Conservation (phyloP, 1,140 invertebrate genomes). For the Neodiprion virginianus region DNA sequence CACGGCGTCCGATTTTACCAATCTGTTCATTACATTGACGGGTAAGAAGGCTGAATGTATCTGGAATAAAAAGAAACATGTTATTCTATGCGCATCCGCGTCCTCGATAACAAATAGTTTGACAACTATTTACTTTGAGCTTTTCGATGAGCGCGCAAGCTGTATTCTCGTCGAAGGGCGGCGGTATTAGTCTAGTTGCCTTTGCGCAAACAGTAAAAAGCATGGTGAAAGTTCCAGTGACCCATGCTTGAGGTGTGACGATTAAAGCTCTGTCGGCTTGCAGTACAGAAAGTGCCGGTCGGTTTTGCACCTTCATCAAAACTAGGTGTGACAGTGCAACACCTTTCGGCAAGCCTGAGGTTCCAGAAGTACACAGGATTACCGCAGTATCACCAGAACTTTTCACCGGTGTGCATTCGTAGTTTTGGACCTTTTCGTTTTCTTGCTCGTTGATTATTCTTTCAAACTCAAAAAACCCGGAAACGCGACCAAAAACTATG, state of each 20-base stretch:
- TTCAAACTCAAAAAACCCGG: conserved; percentile 31
- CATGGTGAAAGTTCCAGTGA: conserved; percentile 25
- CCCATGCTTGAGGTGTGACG: conserved; percentile 41
- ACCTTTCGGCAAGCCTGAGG: conserved; percentile 49
- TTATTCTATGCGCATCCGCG: too few relatives aligned
- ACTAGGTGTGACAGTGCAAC: conserved; percentile 35
- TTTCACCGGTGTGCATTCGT: conserved; percentile 30
- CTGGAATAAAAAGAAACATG: background rate
- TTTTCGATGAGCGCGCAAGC: conserved; percentile 62
- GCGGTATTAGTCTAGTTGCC: conserved; percentile 54
- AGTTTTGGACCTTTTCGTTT: conserved; percentile 31
- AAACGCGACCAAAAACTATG: conserved; percentile 41
- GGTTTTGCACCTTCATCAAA: conserved; percentile 17
- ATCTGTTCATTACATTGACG: background rate
- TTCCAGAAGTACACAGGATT: conserved; percentile 48
- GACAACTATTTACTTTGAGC: conserved; percentile 37
- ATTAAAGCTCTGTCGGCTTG: conserved; percentile 19
- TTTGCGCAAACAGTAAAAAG: conserved; percentile 43
- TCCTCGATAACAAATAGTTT: background rate
- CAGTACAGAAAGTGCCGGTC: conserved; percentile 11
- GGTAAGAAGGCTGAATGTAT: background rate
- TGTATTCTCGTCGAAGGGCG: conserved; percentile 62
- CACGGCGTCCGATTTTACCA: conserved; percentile 18
- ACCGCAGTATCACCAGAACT: conserved; percentile 38
- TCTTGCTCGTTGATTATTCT: conserved; percentile 30